phyloP scores from a whole-genome alignment of 2,888 invertebrate species.

The Sinhomidia bicolor region DNA sequence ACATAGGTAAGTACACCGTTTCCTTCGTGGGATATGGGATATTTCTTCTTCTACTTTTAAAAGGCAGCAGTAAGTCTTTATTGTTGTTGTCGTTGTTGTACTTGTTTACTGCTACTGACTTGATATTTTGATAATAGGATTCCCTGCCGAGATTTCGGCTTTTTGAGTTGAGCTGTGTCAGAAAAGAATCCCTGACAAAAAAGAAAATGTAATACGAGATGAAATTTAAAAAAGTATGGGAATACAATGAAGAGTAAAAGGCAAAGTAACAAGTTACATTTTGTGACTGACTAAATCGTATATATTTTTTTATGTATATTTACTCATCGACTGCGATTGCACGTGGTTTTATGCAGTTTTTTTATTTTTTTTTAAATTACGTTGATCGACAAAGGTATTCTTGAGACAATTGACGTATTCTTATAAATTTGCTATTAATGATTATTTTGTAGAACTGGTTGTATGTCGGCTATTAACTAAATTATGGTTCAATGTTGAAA shows the following conservation, averaged over 20 bases:
- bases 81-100: not conserved
- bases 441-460: too few relatives aligned
- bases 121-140: conserved; percentile 44
- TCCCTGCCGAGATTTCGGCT: conserved; percentile 58
- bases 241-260: not conserved
- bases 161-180: conserved; percentile 39
- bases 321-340: too few relatives aligned
- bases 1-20: conserved; percentile 2
- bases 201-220: conserved; percentile 1
- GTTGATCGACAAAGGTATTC: not conserved
- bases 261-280: too few relatives aligned
- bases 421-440: too few relatives aligned
- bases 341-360: not conserved
- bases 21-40: not conserved
- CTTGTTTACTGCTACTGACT: conserved; percentile 30
- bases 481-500: too few relatives aligned
- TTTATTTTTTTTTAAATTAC: not conserved
- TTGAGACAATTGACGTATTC: too few relatives aligned
- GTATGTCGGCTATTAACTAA: too few relatives aligned
- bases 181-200: conserved; percentile 30
- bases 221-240: conserved; percentile 28
- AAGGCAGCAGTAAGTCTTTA: not conserved
- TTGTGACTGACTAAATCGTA: too few relatives aligned
- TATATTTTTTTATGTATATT: too few relatives aligned
- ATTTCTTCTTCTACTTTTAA: not conserved